Percentiles rank a stretch among this genome's conserved stretches.
phyloP scores from a whole-genome alignment of 2,888 invertebrate species.

The Apotomis betuletana region DNA sequence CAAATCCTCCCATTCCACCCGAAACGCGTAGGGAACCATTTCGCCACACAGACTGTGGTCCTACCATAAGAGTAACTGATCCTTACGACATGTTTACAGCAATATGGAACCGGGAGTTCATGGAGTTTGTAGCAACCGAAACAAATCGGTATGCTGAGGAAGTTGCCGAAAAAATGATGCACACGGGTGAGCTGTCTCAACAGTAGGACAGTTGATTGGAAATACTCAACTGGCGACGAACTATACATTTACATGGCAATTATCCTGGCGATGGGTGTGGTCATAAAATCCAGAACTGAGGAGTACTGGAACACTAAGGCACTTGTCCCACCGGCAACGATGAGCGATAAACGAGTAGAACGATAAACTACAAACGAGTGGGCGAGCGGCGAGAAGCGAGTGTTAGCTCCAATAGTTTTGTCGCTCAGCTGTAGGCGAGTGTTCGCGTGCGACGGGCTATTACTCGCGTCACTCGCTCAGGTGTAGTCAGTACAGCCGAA shows the following conservation, averaged over 20 bases:
- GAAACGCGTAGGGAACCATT: conserved; percentile 38
- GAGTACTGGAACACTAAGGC: conserved; percentile 5
- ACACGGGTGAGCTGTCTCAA: conserved; percentile 13
- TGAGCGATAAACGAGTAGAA: conserved; percentile 1
- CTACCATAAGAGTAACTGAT: conserved; percentile 41
- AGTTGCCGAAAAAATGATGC: conserved; percentile 29
- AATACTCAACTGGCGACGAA: conserved; percentile 44
- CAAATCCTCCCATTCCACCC: conserved; percentile 6
- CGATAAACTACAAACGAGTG: conserved; percentile 2
- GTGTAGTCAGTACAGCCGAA: conserved; percentile 7
- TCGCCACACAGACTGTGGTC: conserved; percentile 43
- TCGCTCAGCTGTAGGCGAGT: background rate
- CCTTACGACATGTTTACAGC: conserved; percentile 47
- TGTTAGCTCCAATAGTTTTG: conserved; percentile 13
- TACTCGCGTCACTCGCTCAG: conserved; percentile 21
- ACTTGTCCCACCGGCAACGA: background rate
- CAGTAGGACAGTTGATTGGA: conserved; percentile 44
- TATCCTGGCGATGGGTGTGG: conserved; percentile 42
- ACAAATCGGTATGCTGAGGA: conserved; percentile 51
- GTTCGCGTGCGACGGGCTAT: conserved; percentile 20
- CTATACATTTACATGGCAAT: conserved; percentile 44
- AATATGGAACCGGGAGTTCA: conserved; percentile 51
- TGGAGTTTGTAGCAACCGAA: conserved; percentile 48
- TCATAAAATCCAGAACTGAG: conserved; percentile 24
- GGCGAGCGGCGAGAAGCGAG: conserved; percentile 9